Conservation (phyloP, 2,113 vertebrate genomes). For the Nasalis larvatus region DNA sequence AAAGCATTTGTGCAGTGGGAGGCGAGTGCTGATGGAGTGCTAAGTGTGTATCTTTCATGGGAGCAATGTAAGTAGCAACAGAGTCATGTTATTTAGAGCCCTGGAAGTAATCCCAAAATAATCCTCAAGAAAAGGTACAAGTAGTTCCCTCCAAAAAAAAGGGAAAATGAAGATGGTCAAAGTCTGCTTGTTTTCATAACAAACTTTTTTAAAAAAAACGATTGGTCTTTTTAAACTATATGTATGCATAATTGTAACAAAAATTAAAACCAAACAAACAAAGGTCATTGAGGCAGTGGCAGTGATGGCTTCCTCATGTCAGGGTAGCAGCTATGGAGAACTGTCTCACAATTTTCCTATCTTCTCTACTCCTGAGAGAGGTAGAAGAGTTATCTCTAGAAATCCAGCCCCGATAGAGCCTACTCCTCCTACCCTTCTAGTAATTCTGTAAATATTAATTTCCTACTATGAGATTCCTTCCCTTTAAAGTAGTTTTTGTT, state of each 20-base stretch:
- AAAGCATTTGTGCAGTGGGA: background rate
- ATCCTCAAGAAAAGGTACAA: background rate
- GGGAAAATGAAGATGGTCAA: background rate
- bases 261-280: background rate
- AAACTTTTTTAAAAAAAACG: background rate
- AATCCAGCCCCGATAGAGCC: background rate
- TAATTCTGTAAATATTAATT: background rate
- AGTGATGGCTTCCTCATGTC: background rate
- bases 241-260: background rate
- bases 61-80: background rate
- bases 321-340: background rate
- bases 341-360: background rate
- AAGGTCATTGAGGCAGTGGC: too few species aligned
- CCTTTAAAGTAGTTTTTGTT: background rate
- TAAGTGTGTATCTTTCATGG: background rate
- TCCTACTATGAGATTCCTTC: background rate
- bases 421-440: too few species aligned
- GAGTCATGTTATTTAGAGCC: background rate
- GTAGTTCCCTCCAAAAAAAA: background rate
- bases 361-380: background rate
- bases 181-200: background rate
- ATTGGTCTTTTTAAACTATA: background rate
- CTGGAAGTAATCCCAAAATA: background rate
- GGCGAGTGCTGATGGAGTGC: rapidly evolving
- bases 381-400: background rate